Evolutionary conservation across 2,888 invertebrate species (phyloP), one percentile per base, ranked within the genome.

Genomic region (Schizaphis graminum): DNA sequence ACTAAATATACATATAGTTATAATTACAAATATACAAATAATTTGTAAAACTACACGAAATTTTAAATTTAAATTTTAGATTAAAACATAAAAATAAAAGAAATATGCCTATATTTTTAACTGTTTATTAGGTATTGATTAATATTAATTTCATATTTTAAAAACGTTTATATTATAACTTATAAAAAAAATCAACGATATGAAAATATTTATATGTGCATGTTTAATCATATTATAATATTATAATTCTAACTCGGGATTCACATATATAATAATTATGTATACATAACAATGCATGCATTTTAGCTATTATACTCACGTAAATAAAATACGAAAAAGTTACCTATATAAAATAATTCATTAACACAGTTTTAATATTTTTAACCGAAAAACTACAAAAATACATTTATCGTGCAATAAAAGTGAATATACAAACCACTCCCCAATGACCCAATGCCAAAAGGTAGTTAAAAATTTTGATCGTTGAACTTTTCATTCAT

Each of bases 381-480:
- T 44, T 85, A 44, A 85, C 41, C 1, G 4, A 0, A 13, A 85
- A 26, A 85, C 28, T 84, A 24, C 5, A 41, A 24, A 44, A 24
- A 49, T 5, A 67, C 16, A 21, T n/a, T 67, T 67, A 67, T 11
- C 1, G n/a, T 67, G n/a, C n/a, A 67, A 67, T 8, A 67, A n/a
- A 4, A 13, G 4, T 67, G n/a, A 67, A n/a, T n/a, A 67, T 16
- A 77, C 16, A 77, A 77, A 77, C 13, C n/a, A 35, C 8, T 0
- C 56, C 49, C 53, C 53, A 53, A 53, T 53, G 53, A 16, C 21
- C 26, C 7, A 8, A 24, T 84, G 10, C 26, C 3, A 7, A 13
- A 24, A 44, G 44, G 56, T 61, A n/a, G 61, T 57, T 91, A 61
- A 87, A 57, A 92, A 61, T 87, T 86, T 61, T n/a, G 47, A 61